These are phyloP conservation scores for Gonatopus flavifemur DNA, from an alignment of 1,140 invertebrate species.

Conservation along the genomic window DNA sequence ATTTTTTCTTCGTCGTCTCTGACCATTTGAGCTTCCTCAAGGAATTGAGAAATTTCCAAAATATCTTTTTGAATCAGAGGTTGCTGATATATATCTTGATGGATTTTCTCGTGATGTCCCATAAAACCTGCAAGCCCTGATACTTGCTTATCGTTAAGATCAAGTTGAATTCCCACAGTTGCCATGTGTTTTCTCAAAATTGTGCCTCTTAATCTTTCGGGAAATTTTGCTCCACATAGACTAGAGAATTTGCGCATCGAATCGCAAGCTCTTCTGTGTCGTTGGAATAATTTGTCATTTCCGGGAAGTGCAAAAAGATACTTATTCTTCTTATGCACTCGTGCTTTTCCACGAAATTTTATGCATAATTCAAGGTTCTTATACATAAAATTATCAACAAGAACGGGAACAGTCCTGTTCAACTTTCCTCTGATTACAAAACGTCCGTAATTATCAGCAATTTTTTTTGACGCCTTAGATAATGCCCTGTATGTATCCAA, in stretches of 20 bases:
- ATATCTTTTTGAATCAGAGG: slow-evolving; percentile 7
- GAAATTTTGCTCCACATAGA: slow-evolving; percentile 7
- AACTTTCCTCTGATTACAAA: neutral
- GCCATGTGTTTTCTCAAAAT: slow-evolving; percentile 15
- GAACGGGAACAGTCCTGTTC: neutral
- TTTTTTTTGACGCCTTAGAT: neutral
- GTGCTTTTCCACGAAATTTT: too few species aligned
- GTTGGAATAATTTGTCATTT: too few species aligned
- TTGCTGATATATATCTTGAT: slow-evolving; percentile 17
- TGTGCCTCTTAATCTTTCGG: slow-evolving; percentile 10
- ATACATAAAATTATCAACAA: too few species aligned
- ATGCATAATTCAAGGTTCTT: too few species aligned
- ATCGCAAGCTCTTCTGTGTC: too few species aligned
- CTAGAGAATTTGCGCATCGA: slow-evolving; percentile 10
- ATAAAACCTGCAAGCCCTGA: slow-evolving; percentile 20
- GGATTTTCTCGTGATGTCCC: slow-evolving; percentile 22
- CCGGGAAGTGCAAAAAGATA: too few species aligned
- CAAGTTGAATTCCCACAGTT: slow-evolving; percentile 17
- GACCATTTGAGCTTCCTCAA: slow-evolving; percentile 5
- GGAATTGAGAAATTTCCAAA: slow-evolving; percentile 1
- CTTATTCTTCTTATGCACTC: too few species aligned
- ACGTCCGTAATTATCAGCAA: neutral
- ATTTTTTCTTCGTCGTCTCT: too few species aligned
- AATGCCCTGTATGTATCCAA: neutral
- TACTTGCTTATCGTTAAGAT: slow-evolving; percentile 20